Evolutionary conservation across 1,140 invertebrate species (phyloP).

Genomic region (Plectus sambesii): DNA sequence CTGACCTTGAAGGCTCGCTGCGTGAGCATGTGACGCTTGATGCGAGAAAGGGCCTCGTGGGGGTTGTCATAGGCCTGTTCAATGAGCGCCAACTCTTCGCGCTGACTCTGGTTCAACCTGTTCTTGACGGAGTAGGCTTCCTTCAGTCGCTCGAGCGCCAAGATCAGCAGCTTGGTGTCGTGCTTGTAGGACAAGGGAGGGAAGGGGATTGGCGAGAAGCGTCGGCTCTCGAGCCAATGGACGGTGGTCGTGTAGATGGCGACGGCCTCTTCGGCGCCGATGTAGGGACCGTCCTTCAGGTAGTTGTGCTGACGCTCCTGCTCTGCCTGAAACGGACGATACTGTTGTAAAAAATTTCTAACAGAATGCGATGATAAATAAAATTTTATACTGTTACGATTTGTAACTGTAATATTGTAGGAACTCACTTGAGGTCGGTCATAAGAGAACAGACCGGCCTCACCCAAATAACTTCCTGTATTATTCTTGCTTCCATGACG

Average conservation of each 20-base stretch:
- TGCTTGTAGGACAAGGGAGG: slow-evolving; percentile 98
- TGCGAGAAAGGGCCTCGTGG: slow-evolving; percentile 93
- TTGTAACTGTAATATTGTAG: no score
- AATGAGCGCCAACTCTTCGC: slow-evolving; percentile 93
- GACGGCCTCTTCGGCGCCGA: slow-evolving; percentile 96
- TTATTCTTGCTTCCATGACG: no score
- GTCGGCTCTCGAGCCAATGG: slow-evolving; percentile 92
- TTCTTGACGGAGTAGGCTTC: slow-evolving; percentile 99
- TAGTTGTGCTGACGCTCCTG: slow-evolving; percentile 99
- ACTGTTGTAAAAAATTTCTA: slow-evolving; percentile 8
- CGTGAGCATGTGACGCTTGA: slow-evolving; percentile 95
- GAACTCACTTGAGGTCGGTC: no score
- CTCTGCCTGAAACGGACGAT: slow-evolving; percentile 57
- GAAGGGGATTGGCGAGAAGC: slow-evolving; percentile 97
- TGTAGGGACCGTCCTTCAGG: slow-evolving; percentile 94
- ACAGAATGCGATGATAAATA: no score
- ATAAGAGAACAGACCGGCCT: no score
- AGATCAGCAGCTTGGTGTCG: slow-evolving; percentile 92
- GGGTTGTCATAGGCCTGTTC: slow-evolving; percentile 99
- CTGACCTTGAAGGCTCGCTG: slow-evolving; percentile 69
- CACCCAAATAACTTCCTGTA: no score
- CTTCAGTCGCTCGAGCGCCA: slow-evolving; percentile 89
- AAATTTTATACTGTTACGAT: no score
- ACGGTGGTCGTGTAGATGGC: slow-evolving; percentile 99
- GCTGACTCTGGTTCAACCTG: slow-evolving; percentile 90